These are phyloP conservation scores for Elephantulus edwardii DNA, from an alignment of 2,113 vertebrate species.

Conservation along the genomic window DNA sequence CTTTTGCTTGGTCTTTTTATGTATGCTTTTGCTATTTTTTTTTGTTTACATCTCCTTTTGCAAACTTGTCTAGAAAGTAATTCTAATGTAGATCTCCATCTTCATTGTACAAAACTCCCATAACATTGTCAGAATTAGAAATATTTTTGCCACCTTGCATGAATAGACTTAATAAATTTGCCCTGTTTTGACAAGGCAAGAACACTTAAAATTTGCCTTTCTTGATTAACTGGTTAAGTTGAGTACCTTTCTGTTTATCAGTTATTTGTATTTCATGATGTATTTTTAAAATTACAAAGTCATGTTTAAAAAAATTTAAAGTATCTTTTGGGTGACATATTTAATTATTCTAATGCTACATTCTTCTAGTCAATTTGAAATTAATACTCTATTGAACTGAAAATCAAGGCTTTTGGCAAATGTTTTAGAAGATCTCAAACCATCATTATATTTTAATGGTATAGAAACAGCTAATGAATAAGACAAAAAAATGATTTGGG, in stretches of 20 bases:
- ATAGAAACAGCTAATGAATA: background rate
- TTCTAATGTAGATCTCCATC: background rate
- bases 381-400: background rate
- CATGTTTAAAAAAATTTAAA: background rate
- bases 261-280: constrained; percentile 8
- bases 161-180: background rate
- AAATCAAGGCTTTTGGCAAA: background rate
- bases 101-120: background rate
- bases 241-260: background rate
- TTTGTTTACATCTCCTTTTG: background rate
- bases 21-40: background rate
- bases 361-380: background rate
- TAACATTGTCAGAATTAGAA: background rate
- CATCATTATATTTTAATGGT: background rate
- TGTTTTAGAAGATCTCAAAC: background rate
- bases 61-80: background rate
- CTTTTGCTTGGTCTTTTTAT: background rate
- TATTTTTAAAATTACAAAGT: background rate
- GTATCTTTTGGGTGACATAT: background rate
- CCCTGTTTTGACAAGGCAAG: too few species aligned
- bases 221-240: background rate
- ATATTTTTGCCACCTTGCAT: background rate
- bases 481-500: background rate
- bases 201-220: background rate
- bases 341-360: constrained; percentile 9